Evolutionary conservation across 2,888 invertebrate genomes (phyloP), one percentile per base, ranked within the genome.

Genomic region (Chymomyza procnemis): DNA sequence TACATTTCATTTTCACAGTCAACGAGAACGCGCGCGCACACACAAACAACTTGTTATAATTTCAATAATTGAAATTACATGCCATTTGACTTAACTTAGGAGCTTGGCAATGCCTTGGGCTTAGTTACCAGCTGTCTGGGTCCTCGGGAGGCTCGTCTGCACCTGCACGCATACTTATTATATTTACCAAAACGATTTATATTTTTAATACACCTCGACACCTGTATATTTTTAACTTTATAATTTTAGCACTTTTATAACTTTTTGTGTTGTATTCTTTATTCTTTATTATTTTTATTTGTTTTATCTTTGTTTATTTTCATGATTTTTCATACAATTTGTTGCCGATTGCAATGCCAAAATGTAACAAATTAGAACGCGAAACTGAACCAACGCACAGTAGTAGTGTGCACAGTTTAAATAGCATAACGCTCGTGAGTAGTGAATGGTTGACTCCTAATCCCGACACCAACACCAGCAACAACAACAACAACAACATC

Each of bases 401-500:
- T 67, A 86, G 83, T 58, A 86, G 83, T 58, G 84, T 82, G 50
- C 76, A 81, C 62, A 88, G 80, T 69, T 69, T 88, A 67, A 89
- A 89, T 71, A 80, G 72, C 65, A 85, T 87, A 41, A 88, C 86
- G 19, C 72, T 86, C 69, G 75, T 88, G 55, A 85, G 79, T 78
- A 89, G 84, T 72, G 89, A 89, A 64, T 81, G 85, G 77, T 66
- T 77, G 58, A 68, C 80, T 57, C 79, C 80, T n/a, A 82, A 80
- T 69, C 79, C 76, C 62, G 56, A 60, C 18, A 61, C 57, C 21
- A 65, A 22, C 46, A 54, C 64, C 14, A 57, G 66, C 50, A 61
- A 48, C 52, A 61, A 16, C 50, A 61, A 50, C 26, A 60, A 47
- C 19, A 57, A 26, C 26, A 26, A 26, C 26, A 60, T 21, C 19